Conservation (phyloP, 2,113 vertebrate genomes). For the Lophochroa leadbeateri region DNA sequence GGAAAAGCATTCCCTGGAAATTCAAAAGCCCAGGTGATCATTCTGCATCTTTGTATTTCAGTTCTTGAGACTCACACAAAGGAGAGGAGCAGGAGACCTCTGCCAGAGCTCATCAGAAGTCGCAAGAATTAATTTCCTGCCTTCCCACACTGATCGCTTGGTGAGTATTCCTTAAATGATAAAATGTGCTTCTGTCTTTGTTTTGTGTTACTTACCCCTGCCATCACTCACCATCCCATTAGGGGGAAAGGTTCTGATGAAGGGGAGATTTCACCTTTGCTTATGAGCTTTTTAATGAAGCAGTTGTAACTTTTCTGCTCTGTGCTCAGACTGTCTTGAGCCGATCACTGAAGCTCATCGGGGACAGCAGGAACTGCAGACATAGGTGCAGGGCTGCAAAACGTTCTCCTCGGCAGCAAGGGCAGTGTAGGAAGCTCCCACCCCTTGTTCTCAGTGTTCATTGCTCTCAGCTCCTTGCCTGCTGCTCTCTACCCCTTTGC, state of each 20-base stretch:
- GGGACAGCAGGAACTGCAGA: background rate
- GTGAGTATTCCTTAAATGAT: background rate
- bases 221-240: background rate
- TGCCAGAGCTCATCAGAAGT: background rate
- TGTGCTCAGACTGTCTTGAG: background rate
- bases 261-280: constrained; percentile 3
- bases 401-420: background rate
- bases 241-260: background rate
- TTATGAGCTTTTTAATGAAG: constrained; percentile 20
- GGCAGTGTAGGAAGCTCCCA: background rate
- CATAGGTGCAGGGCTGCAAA: background rate
- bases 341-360: background rate
- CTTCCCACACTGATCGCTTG: background rate
- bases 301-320: background rate
- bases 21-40: background rate
- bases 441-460: background rate
- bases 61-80: background rate
- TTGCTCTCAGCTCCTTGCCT: background rate
- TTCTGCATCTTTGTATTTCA: background rate
- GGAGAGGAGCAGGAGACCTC: background rate
- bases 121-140: constrained; percentile 43
- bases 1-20: background rate
- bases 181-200: background rate
- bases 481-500: background rate
- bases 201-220: background rate